Evolutionary conservation across 2,113 vertebrate genomes (phyloP), one percentile per base, ranked within the genome.

Genomic region (Oncorhynchus keta): DNA sequence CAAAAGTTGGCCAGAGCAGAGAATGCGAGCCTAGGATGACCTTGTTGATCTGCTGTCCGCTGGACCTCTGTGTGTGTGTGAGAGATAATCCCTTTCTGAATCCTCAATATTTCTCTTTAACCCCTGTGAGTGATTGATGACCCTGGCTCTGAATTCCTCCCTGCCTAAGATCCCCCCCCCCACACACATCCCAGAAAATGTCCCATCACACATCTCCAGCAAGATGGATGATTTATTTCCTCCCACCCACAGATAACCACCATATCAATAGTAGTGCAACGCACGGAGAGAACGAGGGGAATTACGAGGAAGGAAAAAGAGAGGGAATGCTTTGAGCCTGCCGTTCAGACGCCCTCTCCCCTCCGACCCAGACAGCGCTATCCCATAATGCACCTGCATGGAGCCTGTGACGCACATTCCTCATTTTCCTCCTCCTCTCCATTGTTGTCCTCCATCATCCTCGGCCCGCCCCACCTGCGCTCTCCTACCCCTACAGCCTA

Each of bases 91-190:
- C 2, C 67, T 55, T 89, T 91, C 84, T 87, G 89, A 92, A 92
- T 90, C 88, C 86, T 88, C 81, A 84, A 80, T 87, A 89, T 88
- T 90, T 92, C 87, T 90, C 85, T 89, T 89, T 90, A 89, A 89
- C 91, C 90, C 79, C 85, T 83, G 83, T 72, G 61, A 18, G 85
- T 93, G 92, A 93, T 92, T 93, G 90, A 92, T 92, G 91, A 92
- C 90, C 90, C 86, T 89, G 65, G 86, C 87, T 4, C 51, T 89
- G 84, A 90, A 64, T 39, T n/a, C 9, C 55, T 39, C 32, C 0
- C 26, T 39, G n/a, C 67, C n/a, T n/a, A 89, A 90, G 86, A 74
- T 82, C 81, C 89, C 88, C 81, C 89, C 88, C 81, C 86, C 87
- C 86, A 64, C 73, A 68, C 77, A 75, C 73, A 70, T 45, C 39